Evolutionary conservation across 2,113 vertebrate species (phyloP).

Genomic region (Enhydra lutris): DNA sequence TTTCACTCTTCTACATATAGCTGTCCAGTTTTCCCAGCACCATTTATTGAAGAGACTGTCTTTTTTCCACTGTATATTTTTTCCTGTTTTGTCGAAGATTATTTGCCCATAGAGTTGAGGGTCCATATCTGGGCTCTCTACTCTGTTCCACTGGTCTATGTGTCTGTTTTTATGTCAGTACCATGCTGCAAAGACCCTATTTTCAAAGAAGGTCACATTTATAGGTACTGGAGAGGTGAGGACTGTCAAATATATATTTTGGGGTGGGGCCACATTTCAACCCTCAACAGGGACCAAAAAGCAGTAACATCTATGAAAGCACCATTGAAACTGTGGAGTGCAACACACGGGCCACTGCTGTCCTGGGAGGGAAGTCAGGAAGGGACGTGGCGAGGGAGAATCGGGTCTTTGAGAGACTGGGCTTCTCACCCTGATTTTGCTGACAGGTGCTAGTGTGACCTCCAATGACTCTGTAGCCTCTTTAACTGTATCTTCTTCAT

Average conservation of each 20-base stretch:
- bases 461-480: background rate
- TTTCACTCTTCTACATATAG: too few relatives aligned
- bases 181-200: background rate
- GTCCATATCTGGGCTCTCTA: too few relatives aligned
- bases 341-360: background rate
- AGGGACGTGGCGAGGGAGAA: background rate
- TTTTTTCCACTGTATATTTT: too few relatives aligned
- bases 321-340: fast-evolving
- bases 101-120: too few relatives aligned
- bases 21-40: too few relatives aligned
- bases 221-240: background rate
- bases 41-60: too few relatives aligned
- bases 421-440: background rate
- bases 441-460: background rate
- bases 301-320: background rate
- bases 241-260: background rate
- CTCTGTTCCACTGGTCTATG: too few relatives aligned
- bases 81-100: too few relatives aligned
- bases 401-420: fast-evolving
- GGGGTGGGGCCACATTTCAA: background rate
- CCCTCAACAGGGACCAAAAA: background rate
- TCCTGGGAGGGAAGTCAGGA: background rate
- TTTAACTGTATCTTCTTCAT: background rate
- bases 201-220: background rate
- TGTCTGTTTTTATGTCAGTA: too few relatives aligned